Evolutionary conservation across 2,888 invertebrate genomes (phyloP).

Genomic region (Therioaphis trifolii): DNA sequence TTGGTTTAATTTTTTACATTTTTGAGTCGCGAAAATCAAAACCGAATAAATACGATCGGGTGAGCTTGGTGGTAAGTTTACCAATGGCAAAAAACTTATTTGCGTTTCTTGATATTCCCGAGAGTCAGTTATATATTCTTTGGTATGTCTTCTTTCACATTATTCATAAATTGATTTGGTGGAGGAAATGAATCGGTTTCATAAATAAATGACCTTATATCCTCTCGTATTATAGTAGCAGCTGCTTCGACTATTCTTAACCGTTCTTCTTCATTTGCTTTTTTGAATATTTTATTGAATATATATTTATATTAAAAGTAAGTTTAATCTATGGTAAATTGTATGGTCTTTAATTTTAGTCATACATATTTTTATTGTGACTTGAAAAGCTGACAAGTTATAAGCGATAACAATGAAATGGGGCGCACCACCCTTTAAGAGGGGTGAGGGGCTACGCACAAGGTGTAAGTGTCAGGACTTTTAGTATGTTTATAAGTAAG

Average conservation of each 20-base stretch:
- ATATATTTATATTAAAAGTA: too few relatives aligned
- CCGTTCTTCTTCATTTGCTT: slow-evolving; percentile 36
- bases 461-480: too few relatives aligned
- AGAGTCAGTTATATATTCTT: slow-evolving; percentile 63
- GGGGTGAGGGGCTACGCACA: too few relatives aligned
- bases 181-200: slow-evolving; percentile 26
- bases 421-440: too few relatives aligned
- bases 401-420: too few relatives aligned
- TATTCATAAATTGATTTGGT: slow-evolving; percentile 29
- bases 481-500: too few relatives aligned
- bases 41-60: slow-evolving; percentile 66
- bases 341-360: not conserved
- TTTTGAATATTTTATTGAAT: slow-evolving; percentile 51
- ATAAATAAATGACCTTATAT: slow-evolving; percentile 1
- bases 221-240: slow-evolving; percentile 13
- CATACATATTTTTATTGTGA: too few relatives aligned
- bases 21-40: slow-evolving; percentile 66
- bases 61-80: slow-evolving; percentile 66
- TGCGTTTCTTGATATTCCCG: slow-evolving; percentile 66
- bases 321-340: too few relatives aligned
- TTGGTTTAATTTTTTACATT: slow-evolving; percentile 64
- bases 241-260: slow-evolving; percentile 11
- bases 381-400: too few relatives aligned
- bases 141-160: slow-evolving; percentile 26
- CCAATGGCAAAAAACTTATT: slow-evolving; percentile 67